Evolutionary conservation across 2,888 invertebrate genomes (phyloP).

Genomic region (Pyrrhosoma nymphula): DNA sequence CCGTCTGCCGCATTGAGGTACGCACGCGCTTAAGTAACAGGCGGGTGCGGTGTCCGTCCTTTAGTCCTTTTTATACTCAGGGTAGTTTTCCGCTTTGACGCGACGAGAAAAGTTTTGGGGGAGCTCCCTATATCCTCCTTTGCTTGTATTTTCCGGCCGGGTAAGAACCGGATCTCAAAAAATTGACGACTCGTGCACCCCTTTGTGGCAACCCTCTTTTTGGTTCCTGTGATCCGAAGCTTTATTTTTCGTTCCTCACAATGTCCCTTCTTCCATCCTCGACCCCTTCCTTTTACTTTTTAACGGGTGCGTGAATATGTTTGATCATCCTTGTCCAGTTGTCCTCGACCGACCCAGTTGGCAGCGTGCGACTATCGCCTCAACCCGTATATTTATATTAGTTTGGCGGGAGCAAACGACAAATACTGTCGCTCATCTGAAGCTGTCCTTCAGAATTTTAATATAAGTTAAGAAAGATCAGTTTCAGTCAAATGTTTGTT

Average conservation of each 20-base stretch:
- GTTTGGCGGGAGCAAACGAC: not conserved
- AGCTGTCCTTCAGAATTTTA: not conserved
- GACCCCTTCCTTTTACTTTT: not conserved
- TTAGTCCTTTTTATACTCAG: not conserved
- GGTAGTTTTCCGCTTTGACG: slow-evolving; percentile 17
- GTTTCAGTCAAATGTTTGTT: too few relatives aligned
- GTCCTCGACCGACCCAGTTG: not conserved
- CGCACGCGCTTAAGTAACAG: not conserved
- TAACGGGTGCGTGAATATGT: not conserved
- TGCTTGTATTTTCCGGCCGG: not conserved
- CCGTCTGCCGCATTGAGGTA: not conserved
- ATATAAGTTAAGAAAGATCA: not conserved
- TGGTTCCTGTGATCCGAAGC: not conserved
- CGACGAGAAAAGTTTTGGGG: not conserved
- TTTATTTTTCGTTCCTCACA: not conserved
- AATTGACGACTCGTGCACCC: not conserved
- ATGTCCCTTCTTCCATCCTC: not conserved
- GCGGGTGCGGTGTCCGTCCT: not conserved
- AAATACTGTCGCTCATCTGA: not conserved
- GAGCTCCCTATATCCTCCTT: not conserved
- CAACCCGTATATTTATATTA: not conserved
- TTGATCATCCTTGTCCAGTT: not conserved
- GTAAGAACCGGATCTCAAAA: slow-evolving; percentile 39
- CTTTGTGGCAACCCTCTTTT: not conserved
- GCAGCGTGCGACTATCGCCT: not conserved